phyloP scores from a whole-genome alignment of 2,797 vertebrate genomes.

The Atherinosoma microstoma region DNA sequence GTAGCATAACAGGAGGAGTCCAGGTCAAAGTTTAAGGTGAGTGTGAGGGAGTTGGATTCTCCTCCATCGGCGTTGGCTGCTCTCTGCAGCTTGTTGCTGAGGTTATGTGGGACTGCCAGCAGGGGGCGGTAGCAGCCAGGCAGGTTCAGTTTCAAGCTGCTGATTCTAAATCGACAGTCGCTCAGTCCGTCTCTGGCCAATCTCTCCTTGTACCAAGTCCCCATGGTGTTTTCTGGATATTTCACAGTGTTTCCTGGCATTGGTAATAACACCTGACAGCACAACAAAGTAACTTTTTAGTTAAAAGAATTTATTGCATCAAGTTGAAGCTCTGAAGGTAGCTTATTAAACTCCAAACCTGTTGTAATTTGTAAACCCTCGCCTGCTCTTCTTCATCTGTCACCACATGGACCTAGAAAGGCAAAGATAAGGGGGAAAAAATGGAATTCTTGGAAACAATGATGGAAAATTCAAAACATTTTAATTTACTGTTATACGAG shows the following conservation, averaged over 20 bases:
- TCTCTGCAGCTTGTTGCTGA: conserved; percentile 82
- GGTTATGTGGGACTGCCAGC: conserved; percentile 86
- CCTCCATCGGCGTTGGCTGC: conserved; percentile 29
- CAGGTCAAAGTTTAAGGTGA: conserved; percentile 90
- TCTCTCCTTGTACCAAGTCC: conserved; percentile 89
- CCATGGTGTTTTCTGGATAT: conserved; percentile 90
- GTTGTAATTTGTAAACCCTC: conserved; percentile 71
- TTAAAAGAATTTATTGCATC: background rate
- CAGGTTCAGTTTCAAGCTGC: conserved; percentile 89
- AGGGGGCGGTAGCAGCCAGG: conserved; percentile 94
- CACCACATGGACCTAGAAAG: conserved; percentile 81
- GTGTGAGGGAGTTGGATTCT: conserved; percentile 44
- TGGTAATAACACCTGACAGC: conserved; percentile 91
- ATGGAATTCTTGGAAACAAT: no score
- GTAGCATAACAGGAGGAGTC: conserved; percentile 95
- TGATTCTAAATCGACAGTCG: conserved; percentile 86
- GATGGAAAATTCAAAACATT: no score
- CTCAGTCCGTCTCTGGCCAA: conserved; percentile 87
- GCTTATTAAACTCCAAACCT: conserved; percentile 60
- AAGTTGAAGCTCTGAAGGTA: background rate
- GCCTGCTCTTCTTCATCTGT: conserved; percentile 74
- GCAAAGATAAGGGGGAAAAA: background rate
- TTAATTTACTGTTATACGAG: no score
- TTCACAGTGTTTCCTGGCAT: conserved; percentile 92
- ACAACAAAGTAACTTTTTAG: background rate